Base-by-base conservation (phyloP, 1,140 invertebrate genomes). In the Lordiphosa mommai region DNA sequence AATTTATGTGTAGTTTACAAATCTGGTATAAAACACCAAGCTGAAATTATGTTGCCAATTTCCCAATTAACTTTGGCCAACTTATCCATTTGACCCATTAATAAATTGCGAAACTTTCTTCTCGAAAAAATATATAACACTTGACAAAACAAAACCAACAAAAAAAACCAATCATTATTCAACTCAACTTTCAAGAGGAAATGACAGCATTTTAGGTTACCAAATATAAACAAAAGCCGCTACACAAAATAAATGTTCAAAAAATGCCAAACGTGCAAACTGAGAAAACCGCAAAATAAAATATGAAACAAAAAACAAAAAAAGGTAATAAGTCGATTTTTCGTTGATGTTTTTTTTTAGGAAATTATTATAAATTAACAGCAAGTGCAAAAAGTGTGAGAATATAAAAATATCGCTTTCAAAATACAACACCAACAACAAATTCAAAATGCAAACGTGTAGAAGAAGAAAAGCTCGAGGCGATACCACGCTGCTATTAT, bases 341-440 rank as follows among this genome's bases (percentile, higher is more conserved):
- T 50, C 13, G 17, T 20, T 37, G 50, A 36, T 58, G 70, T 53
- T 34, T 40, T 64, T 41, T 64, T 77, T 64, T 50, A 70, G 65
- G 64, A 56, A 33, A 65, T 58, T 51, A 70, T 46, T 37, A 32
- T 32, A 72, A 55, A 58, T 61, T 65, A 72, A 55, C 58, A 69
- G 68, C 61, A 82, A 80, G 76, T 82, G 77, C 57, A 72, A 76
- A 76, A 71, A 53, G 61, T 76, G 76, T 84, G 76, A 67, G 49
- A 84, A 63, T 49, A 36, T n/a, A 56, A 12, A 41, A 50, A 51
- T 55, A 38, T n/a, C 16, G 38, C 37, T 30, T n/a, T 41, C 14
- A 50, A 56, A 50, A 50, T 13, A 14, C 14, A 48, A 20, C 33
- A n/a, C n/a, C n/a, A 32, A 36, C 9, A 55, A 56, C 36, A 53